Evolutionary conservation across 1,140 invertebrate species (phyloP), one percentile per base, ranked within the genome.

Genomic region (Cotesia glomerata): DNA sequence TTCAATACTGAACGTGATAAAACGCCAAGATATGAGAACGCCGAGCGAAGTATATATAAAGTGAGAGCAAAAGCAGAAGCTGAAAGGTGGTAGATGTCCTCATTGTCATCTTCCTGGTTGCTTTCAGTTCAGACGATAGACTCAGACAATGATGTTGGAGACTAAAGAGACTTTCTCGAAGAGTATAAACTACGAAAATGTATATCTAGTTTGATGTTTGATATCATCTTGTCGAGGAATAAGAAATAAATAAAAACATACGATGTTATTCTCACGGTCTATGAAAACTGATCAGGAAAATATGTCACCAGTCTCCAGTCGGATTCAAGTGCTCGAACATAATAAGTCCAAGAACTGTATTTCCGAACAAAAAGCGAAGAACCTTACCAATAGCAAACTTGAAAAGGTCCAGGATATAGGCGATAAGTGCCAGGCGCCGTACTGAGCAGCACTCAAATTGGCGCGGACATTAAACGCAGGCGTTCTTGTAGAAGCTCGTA

Each of bases 401-500:
- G 39, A 45, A 45, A 45, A 45, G 39, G 39, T 45, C 26, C 8
- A 26, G 45, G 49, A 51, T 2, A 13, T 66, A 32, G 4, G 8
- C 11, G 65, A 56, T 32, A 54, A 13, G 56, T 34, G 63, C 65
- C 39, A 18, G 61, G 39, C 7, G 8, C 39, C 5, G 39, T 45
- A 45, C 26, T 26, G 54, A 39, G 64, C 45, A 66, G 61, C 39
- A 4, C 63, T 0, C 36, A 13, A 18, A 35, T 56, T 4, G 71
- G 68, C 72, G 70, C 66, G 70, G 74, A 76, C 76, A 81, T 82
- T 80, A 80, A 75, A 77, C 76, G 78, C 79, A 81, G 77, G 65
- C 77, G 75, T 68, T 74, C 45, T 45, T 45, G 8, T 45, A 11
- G 39, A 45, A 54, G 34, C 66, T 73, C 80, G 75, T 77, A 59